These are phyloP conservation scores for Anseranas semipalmata DNA, from an alignment of 2,113 vertebrate species.

Conservation along the genomic window DNA sequence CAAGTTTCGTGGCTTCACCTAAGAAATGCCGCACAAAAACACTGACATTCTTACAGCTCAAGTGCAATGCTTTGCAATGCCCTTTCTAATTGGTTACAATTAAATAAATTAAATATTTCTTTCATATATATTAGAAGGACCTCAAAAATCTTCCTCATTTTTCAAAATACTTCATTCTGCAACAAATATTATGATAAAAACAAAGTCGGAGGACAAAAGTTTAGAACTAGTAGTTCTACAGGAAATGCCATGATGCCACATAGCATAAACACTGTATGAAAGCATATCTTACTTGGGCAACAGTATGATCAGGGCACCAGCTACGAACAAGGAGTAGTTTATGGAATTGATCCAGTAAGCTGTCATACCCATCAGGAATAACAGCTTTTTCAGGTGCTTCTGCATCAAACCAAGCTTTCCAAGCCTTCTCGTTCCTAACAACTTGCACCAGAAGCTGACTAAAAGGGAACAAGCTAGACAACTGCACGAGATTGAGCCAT, in stretches of 20 bases:
- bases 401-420: conserved; percentile 85
- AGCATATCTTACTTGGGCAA: conserved; percentile 77
- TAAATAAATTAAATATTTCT: neutral
- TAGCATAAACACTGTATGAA: neutral
- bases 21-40: neutral
- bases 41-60: neutral
- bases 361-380: conserved; percentile 82
- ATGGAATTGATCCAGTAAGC: conserved; percentile 77
- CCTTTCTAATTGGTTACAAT: neutral
- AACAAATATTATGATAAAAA: neutral
- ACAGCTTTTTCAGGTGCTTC: conserved; percentile 78
- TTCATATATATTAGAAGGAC: neutral
- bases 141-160: neutral
- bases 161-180: neutral
- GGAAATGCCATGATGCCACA: neutral
- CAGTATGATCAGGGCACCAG: conserved; percentile 84
- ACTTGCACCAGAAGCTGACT: conserved; percentile 79
- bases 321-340: conserved; percentile 85
- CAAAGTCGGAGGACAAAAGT: neutral
- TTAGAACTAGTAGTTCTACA: neutral
- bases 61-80: neutral
- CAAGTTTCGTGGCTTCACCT: neutral
- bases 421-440: conserved; percentile 78
- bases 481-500: conserved; percentile 86
- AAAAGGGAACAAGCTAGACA: conserved; percentile 80